Evolutionary conservation across 2,888 invertebrate species (phyloP).

Genomic region (Apoda limacodes): DNA sequence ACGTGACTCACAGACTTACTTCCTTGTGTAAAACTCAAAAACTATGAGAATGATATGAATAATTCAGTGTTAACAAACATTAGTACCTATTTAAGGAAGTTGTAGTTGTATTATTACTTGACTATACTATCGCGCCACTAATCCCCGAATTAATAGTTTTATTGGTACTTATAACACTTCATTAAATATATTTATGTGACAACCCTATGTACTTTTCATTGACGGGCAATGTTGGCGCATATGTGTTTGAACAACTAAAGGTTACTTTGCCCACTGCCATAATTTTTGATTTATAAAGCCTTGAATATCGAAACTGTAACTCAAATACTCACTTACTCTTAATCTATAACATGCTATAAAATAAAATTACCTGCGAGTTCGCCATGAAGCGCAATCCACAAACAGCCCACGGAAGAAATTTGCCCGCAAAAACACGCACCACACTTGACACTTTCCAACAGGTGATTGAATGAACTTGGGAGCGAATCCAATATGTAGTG

Average conservation of each 20-base stretch:
- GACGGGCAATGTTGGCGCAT: slow-evolving; percentile 4
- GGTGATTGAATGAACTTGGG: not conserved
- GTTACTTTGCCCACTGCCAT: not conserved
- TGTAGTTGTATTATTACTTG: too few relatives aligned
- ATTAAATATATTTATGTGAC: too few relatives aligned
- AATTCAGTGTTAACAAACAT: too few relatives aligned
- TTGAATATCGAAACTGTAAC: not conserved
- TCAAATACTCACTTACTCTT: not conserved
- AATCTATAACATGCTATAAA: slow-evolving; percentile 1
- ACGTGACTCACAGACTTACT: too few relatives aligned
- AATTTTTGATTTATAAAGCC: not conserved
- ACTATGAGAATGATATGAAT: not conserved
- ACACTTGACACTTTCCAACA: not conserved
- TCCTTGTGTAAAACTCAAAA: not conserved
- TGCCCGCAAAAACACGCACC: not conserved
- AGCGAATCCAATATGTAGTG: not conserved
- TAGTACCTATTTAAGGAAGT: too few relatives aligned
- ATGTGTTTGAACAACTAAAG: not conserved
- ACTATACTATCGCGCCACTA: too few relatives aligned
- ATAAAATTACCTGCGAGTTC: slow-evolving; percentile 5
- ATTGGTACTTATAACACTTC: too few relatives aligned
- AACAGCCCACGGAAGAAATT: not conserved
- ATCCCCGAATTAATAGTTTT: not conserved
- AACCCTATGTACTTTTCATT: slow-evolving; percentile 6
- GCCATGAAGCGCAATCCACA: slow-evolving; percentile 3